Evolutionary conservation across 2,888 invertebrate species (phyloP).

Genomic region (Sisyra terminalis): DNA sequence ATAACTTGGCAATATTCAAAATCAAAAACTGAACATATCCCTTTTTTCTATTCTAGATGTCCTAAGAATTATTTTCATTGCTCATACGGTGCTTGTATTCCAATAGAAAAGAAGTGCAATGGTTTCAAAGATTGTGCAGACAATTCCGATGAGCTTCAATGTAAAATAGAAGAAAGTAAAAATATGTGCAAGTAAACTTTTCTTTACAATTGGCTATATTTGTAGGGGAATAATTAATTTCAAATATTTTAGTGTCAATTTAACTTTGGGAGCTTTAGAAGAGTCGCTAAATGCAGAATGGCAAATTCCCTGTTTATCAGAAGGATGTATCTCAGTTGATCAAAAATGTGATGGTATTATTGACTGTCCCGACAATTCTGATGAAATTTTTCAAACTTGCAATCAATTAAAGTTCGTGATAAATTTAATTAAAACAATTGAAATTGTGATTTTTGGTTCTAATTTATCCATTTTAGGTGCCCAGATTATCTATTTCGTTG

Average conservation of each 20-base stretch:
- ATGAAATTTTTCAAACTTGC: background rate
- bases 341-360: background rate
- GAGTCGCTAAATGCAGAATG: background rate
- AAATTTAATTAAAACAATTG: background rate
- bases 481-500: conserved; percentile 1
- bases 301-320: background rate
- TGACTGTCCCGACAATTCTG: conserved; percentile 1
- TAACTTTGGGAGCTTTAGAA: too few species aligned
- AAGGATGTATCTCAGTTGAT: background rate
- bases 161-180: background rate
- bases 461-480: too few species aligned
- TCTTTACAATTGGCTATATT: background rate
- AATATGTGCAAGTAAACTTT: too few species aligned
- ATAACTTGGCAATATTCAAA: background rate
- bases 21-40: background rate
- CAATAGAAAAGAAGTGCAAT: background rate
- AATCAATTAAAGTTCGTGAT: background rate
- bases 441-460: too few species aligned
- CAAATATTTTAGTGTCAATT: too few species aligned
- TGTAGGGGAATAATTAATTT: too few species aligned
- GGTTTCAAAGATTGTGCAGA: conserved; percentile 1
- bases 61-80: background rate
- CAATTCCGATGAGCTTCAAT: background rate
- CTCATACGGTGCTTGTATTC: background rate
- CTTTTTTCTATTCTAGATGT: background rate